Base-by-base conservation (phyloP, 1,140 invertebrate genomes). In the Drosophila oshimai region DNA sequence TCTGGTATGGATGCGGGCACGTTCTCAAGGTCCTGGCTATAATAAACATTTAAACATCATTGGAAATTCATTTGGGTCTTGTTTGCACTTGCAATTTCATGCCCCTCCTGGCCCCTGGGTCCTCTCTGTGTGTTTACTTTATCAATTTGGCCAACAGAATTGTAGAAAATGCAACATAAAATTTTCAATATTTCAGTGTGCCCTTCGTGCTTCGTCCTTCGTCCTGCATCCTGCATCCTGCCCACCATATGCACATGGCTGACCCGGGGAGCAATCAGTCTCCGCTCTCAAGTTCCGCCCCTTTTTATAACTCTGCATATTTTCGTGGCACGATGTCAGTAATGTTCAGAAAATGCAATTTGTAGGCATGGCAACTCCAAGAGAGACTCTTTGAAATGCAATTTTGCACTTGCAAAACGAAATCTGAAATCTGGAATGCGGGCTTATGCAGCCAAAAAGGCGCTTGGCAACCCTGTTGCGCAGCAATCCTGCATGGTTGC, bases 21-120 rank as follows among this genome's bases (percentile, higher is more conserved):
- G 9, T 50, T 18, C 28, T 51, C 42, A 64, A 77, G 69, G 60
- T 49, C 47, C 55, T 68, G 41, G 51, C 75, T 46, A 64, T 45
- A 57, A 76, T 77, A 74, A 78, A 67, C 79, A 84, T 84, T 71
- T 84, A 78, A 79, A 84, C 60, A 84, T 84, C 70, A 78, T 79
- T 77, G 76, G 53, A 74, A 84, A 74, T 84, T 69, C 51, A 62
- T 83, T 74, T 74, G 26, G 45, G 69, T 77, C 62, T 62, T 72
- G 58, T 62, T 49, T 64, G 36, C 36, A 28, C 51, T 15, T 28
- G 20, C 42, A 39, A 9, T 49, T 13, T 13, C 37, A 9, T 24
- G 4, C 6, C 6, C 5, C n/a, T 4, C 18, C 15, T 10, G 9
- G 2, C 9, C 6, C 24, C 3, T n/a, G n/a, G n/a, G 17, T 7